These are phyloP conservation scores for Apotomis turbidana DNA, from an alignment of 2,888 invertebrate genomes.

Conservation along the genomic window DNA sequence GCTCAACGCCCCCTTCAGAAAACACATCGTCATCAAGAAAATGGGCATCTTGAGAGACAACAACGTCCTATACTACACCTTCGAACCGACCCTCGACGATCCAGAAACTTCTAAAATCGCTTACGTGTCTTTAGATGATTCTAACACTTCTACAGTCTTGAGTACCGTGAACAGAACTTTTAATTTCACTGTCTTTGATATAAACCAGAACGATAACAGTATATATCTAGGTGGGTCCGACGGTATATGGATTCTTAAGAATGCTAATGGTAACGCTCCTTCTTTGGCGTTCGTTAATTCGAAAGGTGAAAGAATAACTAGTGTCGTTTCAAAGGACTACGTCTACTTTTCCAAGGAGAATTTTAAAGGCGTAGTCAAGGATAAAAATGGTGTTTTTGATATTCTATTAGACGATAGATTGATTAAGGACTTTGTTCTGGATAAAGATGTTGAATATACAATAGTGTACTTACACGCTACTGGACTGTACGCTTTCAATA, in stretches of 20 bases:
- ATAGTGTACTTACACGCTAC: slow-evolving; percentile 61
- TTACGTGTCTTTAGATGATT: slow-evolving; percentile 63
- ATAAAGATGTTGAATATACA: slow-evolving; percentile 58
- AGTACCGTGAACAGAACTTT: slow-evolving; percentile 49
- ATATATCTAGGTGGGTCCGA: slow-evolving; percentile 72
- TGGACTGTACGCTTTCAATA: slow-evolving; percentile 61
- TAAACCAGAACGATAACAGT: slow-evolving; percentile 66
- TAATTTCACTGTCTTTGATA: slow-evolving; percentile 72
- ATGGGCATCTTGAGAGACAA: slow-evolving; percentile 61
- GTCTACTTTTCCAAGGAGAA: slow-evolving; percentile 65
- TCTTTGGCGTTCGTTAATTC: slow-evolving; percentile 53
- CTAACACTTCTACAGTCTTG: slow-evolving; percentile 53
- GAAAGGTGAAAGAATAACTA: slow-evolving; percentile 63
- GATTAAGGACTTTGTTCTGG: slow-evolving; percentile 68
- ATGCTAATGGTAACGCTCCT: slow-evolving; percentile 45
- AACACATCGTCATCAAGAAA: slow-evolving; percentile 64
- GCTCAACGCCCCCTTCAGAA: slow-evolving; percentile 66
- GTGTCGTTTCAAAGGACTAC: slow-evolving; percentile 64
- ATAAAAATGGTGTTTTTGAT: slow-evolving; percentile 64
- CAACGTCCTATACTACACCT: slow-evolving; percentile 67
- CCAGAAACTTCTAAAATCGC: slow-evolving; percentile 70
- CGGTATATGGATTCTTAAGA: slow-evolving; percentile 65
- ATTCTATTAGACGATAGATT: slow-evolving; percentile 56
- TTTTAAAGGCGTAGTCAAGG: slow-evolving; percentile 61
- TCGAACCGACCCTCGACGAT: slow-evolving; percentile 68